phyloP scores from a whole-genome alignment of 2,888 invertebrate genomes.

The Reticulitermes lucifugus region DNA sequence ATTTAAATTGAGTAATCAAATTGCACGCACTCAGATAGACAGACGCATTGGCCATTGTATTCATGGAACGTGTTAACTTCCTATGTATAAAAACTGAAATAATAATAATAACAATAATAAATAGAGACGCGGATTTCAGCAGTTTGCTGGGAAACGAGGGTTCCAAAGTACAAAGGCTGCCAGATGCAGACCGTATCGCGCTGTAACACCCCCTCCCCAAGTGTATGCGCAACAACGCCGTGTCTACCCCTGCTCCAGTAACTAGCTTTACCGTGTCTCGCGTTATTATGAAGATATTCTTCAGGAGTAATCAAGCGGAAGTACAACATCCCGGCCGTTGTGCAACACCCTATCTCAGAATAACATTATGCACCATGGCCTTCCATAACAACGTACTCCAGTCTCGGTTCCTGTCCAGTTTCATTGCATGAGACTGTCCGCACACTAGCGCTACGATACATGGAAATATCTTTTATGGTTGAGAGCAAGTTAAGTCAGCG shows the following conservation, averaged over 20 bases:
- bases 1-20: slow-evolving; percentile 34
- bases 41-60: background rate
- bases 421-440: background rate
- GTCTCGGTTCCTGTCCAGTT: background rate
- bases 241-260: slow-evolving; percentile 51
- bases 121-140: slow-evolving; percentile 20
- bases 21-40: background rate
- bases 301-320: slow-evolving; percentile 64
- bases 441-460: too few relatives aligned
- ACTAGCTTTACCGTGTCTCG: slow-evolving; percentile 61
- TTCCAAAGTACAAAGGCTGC: slow-evolving; percentile 45
- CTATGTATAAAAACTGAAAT: slow-evolving; percentile 14
- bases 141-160: slow-evolving; percentile 41
- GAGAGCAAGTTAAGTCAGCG: too few relatives aligned
- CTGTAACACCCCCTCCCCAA: background rate
- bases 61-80: slow-evolving; percentile 16
- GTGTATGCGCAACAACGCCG: slow-evolving; percentile 17
- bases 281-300: slow-evolving; percentile 64
- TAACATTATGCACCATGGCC: background rate
- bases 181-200: slow-evolving; percentile 47
- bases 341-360: background rate
- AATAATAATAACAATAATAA: slow-evolving; percentile 29
- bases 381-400: background rate
- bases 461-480: too few relatives aligned
- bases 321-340: slow-evolving; percentile 61